These are phyloP conservation scores for Indicator maculatus DNA, from an alignment of 2,113 vertebrate species.

Conservation along the genomic window DNA sequence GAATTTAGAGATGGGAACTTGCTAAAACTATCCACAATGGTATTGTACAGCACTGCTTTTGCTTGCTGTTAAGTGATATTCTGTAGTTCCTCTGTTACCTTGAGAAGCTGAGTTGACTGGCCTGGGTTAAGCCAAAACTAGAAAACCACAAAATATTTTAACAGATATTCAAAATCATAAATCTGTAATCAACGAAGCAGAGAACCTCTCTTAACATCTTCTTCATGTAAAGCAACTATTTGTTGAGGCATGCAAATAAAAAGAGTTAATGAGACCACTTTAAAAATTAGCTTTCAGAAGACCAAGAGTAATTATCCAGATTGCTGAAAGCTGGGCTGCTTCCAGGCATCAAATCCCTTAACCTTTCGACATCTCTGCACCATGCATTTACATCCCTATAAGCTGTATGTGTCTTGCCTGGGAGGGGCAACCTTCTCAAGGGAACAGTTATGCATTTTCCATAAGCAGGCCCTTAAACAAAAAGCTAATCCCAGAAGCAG, in stretches of 20 bases:
- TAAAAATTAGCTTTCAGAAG: not conserved
- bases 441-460: not conserved
- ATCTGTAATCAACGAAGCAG: constrained; percentile 24
- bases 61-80: not conserved
- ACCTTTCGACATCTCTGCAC: not conserved
- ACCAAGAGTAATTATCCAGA: not conserved
- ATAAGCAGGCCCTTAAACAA: not conserved
- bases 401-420: not conserved
- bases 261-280: not conserved
- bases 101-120: not conserved
- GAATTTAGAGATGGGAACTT: not conserved
- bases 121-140: constrained; percentile 9
- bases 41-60: constrained; percentile 8
- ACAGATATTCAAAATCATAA: constrained; percentile 32
- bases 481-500: not conserved
- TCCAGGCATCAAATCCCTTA: not conserved
- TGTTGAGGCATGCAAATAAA: constrained; percentile 18
- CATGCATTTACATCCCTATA: not conserved
- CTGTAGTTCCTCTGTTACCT: not conserved
- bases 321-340: not conserved
- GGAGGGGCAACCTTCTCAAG: not conserved
- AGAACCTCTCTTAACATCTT: constrained; percentile 19
- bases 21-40: not conserved
- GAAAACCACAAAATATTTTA: constrained; percentile 37
- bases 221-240: not conserved